These are phyloP conservation scores for Melipona beecheii DNA, from an alignment of 2,888 invertebrate genomes.

Conservation along the genomic window DNA sequence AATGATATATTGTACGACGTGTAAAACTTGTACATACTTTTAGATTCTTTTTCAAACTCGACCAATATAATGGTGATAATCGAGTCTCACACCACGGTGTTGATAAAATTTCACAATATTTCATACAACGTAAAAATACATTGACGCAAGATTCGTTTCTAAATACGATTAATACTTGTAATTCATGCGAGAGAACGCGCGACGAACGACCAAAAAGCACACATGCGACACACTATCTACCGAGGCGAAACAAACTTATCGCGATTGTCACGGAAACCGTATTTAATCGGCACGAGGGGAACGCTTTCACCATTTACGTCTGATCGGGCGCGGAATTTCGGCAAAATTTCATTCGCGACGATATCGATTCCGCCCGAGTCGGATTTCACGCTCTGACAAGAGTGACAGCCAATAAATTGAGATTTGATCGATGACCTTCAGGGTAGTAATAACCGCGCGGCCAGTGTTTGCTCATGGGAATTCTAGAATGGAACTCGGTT, in stretches of 20 bases:
- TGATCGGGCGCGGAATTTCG: constrained; percentile 42
- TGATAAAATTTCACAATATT: no score
- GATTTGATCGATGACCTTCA: constrained; percentile 67
- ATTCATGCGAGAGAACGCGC: neutral
- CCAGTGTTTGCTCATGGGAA: constrained; percentile 55
- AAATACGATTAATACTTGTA: no score
- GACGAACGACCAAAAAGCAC: constrained; percentile 1
- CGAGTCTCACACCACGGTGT: no score
- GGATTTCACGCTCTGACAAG: constrained; percentile 46
- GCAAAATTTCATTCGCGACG: constrained; percentile 23
- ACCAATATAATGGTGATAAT: no score
- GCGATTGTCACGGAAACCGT: constrained; percentile 32
- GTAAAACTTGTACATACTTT: no score
- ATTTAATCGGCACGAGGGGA: no score
- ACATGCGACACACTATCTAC: constrained; percentile 6
- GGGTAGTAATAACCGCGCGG: constrained; percentile 51
- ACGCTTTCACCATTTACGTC: constrained; percentile 51
- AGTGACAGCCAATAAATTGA: constrained; percentile 62
- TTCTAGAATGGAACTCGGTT: constrained; percentile 34
- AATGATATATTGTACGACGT: no score
- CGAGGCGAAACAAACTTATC: constrained; percentile 5
- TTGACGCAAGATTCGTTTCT: no score
- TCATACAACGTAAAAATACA: no score
- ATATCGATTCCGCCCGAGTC: constrained; percentile 46
- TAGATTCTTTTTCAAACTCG: no score